Percentiles rank a stretch among this genome's conserved stretches.
Evolutionary conservation across 2,113 vertebrate species (phyloP).

Genomic region (Pavo muticus): DNA sequence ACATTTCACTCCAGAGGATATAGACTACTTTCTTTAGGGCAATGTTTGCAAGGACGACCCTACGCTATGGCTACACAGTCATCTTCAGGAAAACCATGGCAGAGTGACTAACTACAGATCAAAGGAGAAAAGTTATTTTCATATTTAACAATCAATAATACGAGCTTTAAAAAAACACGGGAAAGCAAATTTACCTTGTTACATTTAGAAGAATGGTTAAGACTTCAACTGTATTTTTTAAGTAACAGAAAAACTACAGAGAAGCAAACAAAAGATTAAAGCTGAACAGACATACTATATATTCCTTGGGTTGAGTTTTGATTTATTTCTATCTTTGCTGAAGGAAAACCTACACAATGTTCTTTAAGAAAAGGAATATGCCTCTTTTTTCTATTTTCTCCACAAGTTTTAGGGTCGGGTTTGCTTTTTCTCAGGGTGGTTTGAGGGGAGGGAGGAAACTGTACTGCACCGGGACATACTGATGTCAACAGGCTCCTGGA

Average conservation of each 20-base stretch:
- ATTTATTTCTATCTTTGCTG: neutral
- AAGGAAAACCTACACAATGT: neutral
- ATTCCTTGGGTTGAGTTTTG: neutral
- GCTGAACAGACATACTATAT: neutral
- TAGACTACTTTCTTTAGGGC: neutral
- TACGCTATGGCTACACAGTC: neutral
- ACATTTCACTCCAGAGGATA: neutral
- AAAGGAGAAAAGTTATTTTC: neutral
- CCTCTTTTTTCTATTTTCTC: neutral
- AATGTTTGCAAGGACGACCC: neutral
- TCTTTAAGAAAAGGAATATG: neutral
- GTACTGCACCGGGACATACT: neutral
- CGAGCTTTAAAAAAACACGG: neutral
- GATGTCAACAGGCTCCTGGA: neutral
- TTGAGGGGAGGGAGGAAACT: neutral
- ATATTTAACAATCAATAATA: slow-evolving; percentile 7
- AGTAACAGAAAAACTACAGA: slow-evolving; percentile 11
- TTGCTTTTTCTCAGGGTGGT: neutral
- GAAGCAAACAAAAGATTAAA: slow-evolving; percentile 33
- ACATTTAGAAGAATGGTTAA: slow-evolving; percentile 12
- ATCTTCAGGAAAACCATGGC: neutral
- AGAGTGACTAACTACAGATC: neutral
- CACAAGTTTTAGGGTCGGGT: neutral
- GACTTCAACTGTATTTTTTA: slow-evolving; percentile 43
- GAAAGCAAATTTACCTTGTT: slow-evolving; percentile 3